Base-by-base conservation (phyloP, 2,888 invertebrate species). In the Chrysopilus asiliformis region DNA sequence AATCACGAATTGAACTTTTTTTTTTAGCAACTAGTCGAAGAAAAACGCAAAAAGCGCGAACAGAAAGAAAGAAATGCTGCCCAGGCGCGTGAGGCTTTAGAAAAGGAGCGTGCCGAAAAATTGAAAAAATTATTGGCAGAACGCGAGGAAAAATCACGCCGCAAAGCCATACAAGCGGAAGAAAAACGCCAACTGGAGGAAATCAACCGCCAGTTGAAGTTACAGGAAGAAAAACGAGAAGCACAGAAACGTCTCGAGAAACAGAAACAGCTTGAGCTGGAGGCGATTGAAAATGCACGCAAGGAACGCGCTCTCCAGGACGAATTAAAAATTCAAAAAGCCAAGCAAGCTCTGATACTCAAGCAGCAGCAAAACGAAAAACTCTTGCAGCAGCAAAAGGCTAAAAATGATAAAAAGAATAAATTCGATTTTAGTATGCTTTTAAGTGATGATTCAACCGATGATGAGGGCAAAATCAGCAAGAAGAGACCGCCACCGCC, bases 391-490 rank as follows among this genome's bases (percentile, higher is more conserved):
- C 55, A 55, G 5, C 34, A 35, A 37, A 56, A 56, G 18, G 48
- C 54, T 10, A 52, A 50, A 39, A 36, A 14, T 3, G 43, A 48
- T 12, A 48, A 45, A 2, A 17, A 34, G 10, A 27, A 12, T 3
- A 57, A 56, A 42, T 62, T 58, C 34, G 52, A 53, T n/a, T 65
- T 64, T 40, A 59, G 62, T 36, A 58, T 60, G 54, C 41, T 65
- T 40, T 55, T 58, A 42, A 62, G 61, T 37, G 62, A 62, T 41
- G 64, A 65, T 45, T 62, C 63, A 5, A 64, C 64, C 6, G 64
- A 64, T 43, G 65, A 65, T 28, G 64, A 64, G 42, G 53, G 52
- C 27, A 60, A 58, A 40, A 48, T 53, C 4, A 49, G 49, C 22
- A 51, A 51, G 42, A 54, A 55, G 44, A 49, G 57, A 4, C 56